Percentiles rank a stretch among this genome's conserved stretches.
Evolutionary conservation across 2,113 vertebrate genomes (phyloP).

Genomic region (Pungitius pungitius): DNA sequence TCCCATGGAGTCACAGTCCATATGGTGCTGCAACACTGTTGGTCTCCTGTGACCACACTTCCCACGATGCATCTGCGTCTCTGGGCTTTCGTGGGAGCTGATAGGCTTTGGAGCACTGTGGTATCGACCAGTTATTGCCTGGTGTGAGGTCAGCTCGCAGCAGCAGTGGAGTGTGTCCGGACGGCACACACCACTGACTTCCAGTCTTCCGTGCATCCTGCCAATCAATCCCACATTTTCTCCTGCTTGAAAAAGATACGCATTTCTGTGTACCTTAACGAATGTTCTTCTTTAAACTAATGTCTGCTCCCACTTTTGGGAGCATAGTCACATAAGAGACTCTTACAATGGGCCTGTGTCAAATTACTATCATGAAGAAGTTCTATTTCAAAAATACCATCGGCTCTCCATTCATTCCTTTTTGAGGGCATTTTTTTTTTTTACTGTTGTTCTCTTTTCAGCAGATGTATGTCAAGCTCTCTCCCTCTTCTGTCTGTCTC

Average conservation of each 20-base stretch:
- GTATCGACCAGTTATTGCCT: constrained; percentile 75
- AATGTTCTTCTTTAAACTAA: constrained; percentile 25
- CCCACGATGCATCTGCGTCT: constrained; percentile 82
- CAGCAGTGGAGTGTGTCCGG: constrained; percentile 68
- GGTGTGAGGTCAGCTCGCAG: constrained; percentile 72
- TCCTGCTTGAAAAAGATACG: constrained; percentile 18
- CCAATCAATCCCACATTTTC: constrained; percentile 61
- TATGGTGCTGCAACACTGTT: constrained; percentile 82
- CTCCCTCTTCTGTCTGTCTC: constrained; percentile 56
- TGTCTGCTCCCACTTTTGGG: constrained; percentile 13
- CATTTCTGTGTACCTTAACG: constrained; percentile 8
- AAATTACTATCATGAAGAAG: constrained; percentile 3
- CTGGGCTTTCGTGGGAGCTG: constrained; percentile 65
- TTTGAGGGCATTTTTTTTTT: constrained; percentile 1
- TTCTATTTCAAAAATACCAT: constrained; percentile 31
- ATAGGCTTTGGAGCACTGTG: constrained; percentile 73
- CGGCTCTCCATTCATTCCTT: background rate
- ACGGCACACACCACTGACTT: constrained; percentile 68
- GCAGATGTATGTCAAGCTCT: constrained; percentile 42
- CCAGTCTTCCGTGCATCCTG: constrained; percentile 45
- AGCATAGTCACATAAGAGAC: constrained; percentile 11
- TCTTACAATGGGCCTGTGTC: constrained; percentile 10
- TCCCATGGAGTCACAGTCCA: constrained; percentile 79
- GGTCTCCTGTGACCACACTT: constrained; percentile 83
- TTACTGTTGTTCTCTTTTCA: constrained; percentile 13